These are phyloP conservation scores for Machimus rusticus DNA, from an alignment of 2,888 invertebrate species.

Conservation along the genomic window DNA sequence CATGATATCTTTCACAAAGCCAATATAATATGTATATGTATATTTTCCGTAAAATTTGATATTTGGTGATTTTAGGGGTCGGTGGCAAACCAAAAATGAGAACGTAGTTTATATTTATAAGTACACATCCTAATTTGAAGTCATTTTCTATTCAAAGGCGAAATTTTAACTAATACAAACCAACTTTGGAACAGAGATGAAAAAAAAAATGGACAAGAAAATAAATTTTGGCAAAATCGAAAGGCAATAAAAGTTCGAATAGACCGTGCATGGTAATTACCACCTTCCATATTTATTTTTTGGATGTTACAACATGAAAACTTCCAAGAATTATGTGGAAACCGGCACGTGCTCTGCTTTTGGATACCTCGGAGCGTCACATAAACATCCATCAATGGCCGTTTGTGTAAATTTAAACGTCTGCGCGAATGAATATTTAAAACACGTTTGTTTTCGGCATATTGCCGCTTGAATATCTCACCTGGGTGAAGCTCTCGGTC, in stretches of 20 bases:
- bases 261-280: background rate
- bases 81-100: no score
- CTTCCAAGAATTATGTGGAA: background rate
- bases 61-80: no score
- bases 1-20: no score
- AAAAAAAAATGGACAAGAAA: background rate
- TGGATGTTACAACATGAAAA: background rate
- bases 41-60: no score
- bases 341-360: background rate
- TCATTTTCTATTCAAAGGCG: background rate
- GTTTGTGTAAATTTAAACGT: background rate
- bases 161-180: background rate
- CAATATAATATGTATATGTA: no score
- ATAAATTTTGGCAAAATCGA: background rate
- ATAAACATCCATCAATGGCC: background rate
- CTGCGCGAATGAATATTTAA: background rate
- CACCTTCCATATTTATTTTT: background rate
- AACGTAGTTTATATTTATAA: background rate
- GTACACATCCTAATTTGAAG: background rate
- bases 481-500: background rate
- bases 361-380: background rate
- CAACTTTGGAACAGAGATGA: background rate
- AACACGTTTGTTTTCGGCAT: background rate
- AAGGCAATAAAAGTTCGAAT: background rate
- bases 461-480: background rate